Base-by-base conservation (phyloP, 2,113 vertebrate species). In the Hippocampus comes region DNA sequence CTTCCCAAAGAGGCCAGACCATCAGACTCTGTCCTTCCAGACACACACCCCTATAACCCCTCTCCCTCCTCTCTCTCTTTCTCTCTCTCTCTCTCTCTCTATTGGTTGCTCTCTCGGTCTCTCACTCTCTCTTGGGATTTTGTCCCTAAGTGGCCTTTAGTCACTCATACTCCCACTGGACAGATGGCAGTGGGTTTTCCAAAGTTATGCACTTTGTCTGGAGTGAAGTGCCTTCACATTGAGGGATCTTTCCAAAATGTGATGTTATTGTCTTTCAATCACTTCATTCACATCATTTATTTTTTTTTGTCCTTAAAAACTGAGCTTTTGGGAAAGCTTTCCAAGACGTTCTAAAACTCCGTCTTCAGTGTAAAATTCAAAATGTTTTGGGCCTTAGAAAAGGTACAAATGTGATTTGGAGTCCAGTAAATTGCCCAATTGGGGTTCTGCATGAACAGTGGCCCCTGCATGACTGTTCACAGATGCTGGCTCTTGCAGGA, bases 1-100 rank as follows among this genome's bases (percentile, higher is more conserved):
- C 94, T 96, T 96, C 94, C 94, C 96, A 96, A 95, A 96, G 95
- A 94, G 95, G 92, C 91, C 66, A 63, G 61, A 63, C 61, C 91
- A 83, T 85, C 89, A 80, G 82, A 86, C 85, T 79, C 78, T 69
- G 82, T 83, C 86, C 77, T 77, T 63, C 25, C 18, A 38, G 34
- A 63, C 65, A 49, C 65, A 67, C 25, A 66, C 41, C 23, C 49
- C n/a, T 78, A 84, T 56, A n/a, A 17, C 59, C 51, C 46, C 65
- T 25, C 38, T 21, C 56, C 51, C 60, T 65, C 57, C 48, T 21
- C 85, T 60, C 73, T 86, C 75, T 80, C 88, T n/a, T 90, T 81
- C 14, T 18, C 49, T 42, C 64, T 41, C 43, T 17, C 60, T 48
- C 59, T 65, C 56, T 27, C 27, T 27, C 27, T 27, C 27, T 27